Base-by-base conservation (phyloP, 2,113 vertebrate genomes). In the Macquaria australasica region DNA sequence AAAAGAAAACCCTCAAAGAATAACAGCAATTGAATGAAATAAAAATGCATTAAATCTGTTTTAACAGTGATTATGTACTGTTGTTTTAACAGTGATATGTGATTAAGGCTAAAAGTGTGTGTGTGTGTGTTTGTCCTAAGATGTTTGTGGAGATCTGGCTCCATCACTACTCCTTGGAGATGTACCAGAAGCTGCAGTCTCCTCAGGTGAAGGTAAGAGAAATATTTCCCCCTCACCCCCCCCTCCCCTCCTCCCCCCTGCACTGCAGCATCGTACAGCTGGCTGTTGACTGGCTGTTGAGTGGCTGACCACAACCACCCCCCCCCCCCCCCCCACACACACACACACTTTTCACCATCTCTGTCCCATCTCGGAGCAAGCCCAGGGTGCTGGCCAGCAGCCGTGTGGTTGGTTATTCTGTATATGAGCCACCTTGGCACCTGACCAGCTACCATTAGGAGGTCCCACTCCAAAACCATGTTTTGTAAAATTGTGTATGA, bases 141-240 rank as follows among this genome's bases (percentile, higher is more conserved):
- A 97, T 99, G 88, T 99, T 99, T 94, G 98, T 99, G 89, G 98
- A 99, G 93, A 96, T 99, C 93, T 99, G 98, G 98, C 97, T 99
- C 80, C 98, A 99, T 87, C 98, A 99, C 93, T 99, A 98, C 89
- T 99, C 98, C 7, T 88, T 99, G 95, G 98, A 99, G 88, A 96
- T 98, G 96, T 99, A 99, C 88, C 98, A 99, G 93, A 99, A 99
- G 92, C 96, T 99, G 91, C 98, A 99, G 94, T 99, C 98, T 81
- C 98, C 98, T 75, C 98, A 99, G 0, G 97, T 98, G 86, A 99
- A 99, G 98, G 98, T 99, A 97, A 97, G 94, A 76, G 25, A 51
- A 7, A 39, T 28, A 23, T 28, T 0, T 3, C 23, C 16, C 0
- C 25, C 28, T 20, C 15, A 15, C 12, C 28, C 23, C 1, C 41